phyloP scores from a whole-genome alignment of 2,113 vertebrate species.

The Hiodon tergisus region DNA sequence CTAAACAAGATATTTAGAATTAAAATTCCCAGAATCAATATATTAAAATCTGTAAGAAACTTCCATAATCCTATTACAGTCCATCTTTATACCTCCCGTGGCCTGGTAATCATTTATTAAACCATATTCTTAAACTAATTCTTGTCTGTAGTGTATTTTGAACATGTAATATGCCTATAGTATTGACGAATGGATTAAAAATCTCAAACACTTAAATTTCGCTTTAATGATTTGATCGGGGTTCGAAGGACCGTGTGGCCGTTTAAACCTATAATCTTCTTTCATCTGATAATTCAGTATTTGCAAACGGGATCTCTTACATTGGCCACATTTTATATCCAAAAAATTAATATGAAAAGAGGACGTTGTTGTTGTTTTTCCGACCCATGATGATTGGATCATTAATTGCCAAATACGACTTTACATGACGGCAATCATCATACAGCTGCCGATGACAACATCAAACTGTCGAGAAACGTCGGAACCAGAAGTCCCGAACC shows the following conservation, averaged over 20 bases:
- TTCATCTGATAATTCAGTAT: constrained; percentile 65
- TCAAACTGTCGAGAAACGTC: too few species aligned
- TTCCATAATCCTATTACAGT: constrained; percentile 74
- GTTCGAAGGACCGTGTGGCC: constrained; percentile 57
- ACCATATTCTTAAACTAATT: constrained; percentile 66
- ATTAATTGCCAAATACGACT: constrained; percentile 49
- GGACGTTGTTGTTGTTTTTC: constrained; percentile 39
- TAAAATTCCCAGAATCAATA: constrained; percentile 88
- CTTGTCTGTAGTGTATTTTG: constrained; percentile 52
- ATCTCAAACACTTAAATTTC: constrained; percentile 51
- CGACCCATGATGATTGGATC: constrained; percentile 45
- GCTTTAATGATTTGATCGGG: constrained; percentile 52
- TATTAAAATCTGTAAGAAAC: constrained; percentile 74
- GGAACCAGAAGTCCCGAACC: too few species aligned
- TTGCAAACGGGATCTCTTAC: constrained; percentile 49
- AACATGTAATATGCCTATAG: constrained; percentile 34
- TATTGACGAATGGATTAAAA: constrained; percentile 57
- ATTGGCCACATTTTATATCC: constrained; percentile 52
- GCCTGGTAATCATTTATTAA: constrained; percentile 76
- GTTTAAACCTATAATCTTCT: constrained; percentile 68
- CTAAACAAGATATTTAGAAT: constrained; percentile 70
- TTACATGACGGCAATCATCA: constrained; percentile 68
- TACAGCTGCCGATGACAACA: constrained; percentile 57
- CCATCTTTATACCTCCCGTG: constrained; percentile 60
- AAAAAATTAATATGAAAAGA: constrained; percentile 52